Evolutionary conservation across 1,140 invertebrate genomes (phyloP), one percentile per base, ranked within the genome.

Genomic region (Heliconius hermathena): DNA sequence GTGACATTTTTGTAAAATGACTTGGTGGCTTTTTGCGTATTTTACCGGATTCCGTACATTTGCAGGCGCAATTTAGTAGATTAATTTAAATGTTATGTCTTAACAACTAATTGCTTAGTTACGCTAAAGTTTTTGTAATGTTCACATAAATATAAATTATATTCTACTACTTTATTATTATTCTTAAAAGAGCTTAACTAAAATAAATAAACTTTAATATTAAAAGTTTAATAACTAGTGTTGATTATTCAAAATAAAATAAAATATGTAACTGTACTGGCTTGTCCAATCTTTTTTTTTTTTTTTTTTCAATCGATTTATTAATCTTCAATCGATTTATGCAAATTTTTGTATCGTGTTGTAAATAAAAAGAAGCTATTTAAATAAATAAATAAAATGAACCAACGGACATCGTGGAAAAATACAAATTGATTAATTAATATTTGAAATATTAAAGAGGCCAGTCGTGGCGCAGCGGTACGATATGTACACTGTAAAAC

Each of bases 241-340:
- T 52, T 57, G 54, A 22, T 22, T 2, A 57, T 57, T 57, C 2
- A 2, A 57, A 20, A 22, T 57, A 57, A 57, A n/a, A n/a, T 57
- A 20, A 54, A 54, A n/a, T 54, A 54, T 54, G 5, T n/a, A 54
- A 54, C 54, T 57, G 8, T 57, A 22, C 54, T 22, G n/a, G 54
- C 20, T 22, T 22, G n/a, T 57, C 54, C 20, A 73, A 83, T 80
- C 82, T n/a, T n/a, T n/a, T n/a, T n/a, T n/a, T n/a, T n/a, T n/a
- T n/a, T n/a, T n/a, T n/a, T n/a, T n/a, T n/a, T 57, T 8, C 54
- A 76, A 83, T 80, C 79, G 33, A 78, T 54, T 78, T 78, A 81
- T 73, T n/a, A n/a, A n/a, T n/a, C 82, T 57, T 8, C 54, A 76
- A 83, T 80, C 79, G 33, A 78, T 54, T 78, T 78, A 81, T 73